Percentiles rank a stretch among this genome's conserved stretches.
phyloP scores from a whole-genome alignment of 2,797 vertebrate genomes.

The Paguma larvata region DNA sequence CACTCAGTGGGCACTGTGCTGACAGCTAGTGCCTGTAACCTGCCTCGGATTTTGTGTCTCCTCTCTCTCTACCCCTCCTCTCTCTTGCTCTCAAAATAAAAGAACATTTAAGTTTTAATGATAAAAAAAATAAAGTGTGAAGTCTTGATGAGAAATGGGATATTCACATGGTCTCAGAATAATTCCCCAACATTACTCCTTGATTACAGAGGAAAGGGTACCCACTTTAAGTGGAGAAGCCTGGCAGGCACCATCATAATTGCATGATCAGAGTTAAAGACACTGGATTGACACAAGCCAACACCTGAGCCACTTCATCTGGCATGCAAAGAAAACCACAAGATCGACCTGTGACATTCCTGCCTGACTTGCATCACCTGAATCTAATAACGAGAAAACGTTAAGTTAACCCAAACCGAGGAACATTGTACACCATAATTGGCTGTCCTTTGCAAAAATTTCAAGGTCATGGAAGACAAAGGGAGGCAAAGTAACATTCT shows the following conservation, averaged over 20 bases:
- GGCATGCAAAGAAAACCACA: not conserved
- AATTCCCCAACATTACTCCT: not conserved
- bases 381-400: not conserved
- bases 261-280: not conserved
- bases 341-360: not conserved
- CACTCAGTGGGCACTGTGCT: too few species aligned
- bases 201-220: not conserved
- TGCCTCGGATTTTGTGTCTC: too few species aligned
- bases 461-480: too few species aligned
- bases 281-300: not conserved
- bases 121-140: too few species aligned
- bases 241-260: not conserved
- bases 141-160: not conserved
- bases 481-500: too few species aligned
- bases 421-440: not conserved
- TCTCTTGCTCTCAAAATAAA: too few species aligned
- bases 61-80: too few species aligned
- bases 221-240: not conserved
- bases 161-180: not conserved
- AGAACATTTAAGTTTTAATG: too few species aligned
- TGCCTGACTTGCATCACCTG: not conserved
- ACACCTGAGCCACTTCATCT: not conserved
- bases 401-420: not conserved
- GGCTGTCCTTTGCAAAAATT: too few species aligned
- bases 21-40: too few species aligned